Evolutionary conservation across 2,888 invertebrate species (phyloP).

Genomic region (Agonopterix heracliana): DNA sequence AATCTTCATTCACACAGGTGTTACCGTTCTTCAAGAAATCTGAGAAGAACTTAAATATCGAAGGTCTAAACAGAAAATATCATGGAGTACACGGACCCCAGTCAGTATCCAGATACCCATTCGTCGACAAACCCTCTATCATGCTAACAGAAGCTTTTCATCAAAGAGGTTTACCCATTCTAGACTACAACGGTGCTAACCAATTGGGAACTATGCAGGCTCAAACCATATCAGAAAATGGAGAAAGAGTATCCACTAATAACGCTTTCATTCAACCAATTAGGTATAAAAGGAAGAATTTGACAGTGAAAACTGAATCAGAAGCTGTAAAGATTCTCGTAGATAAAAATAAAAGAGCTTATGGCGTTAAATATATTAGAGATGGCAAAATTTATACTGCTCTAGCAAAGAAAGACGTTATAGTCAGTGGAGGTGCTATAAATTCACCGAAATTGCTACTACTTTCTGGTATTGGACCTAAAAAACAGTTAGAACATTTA

Average conservation of each 20-base stretch:
- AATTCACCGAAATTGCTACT: conserved; percentile 51
- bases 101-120: conserved; percentile 76
- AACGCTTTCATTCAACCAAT: conserved; percentile 80
- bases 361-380: conserved; percentile 38
- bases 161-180: conserved; percentile 72
- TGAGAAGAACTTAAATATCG: conserved; percentile 74
- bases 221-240: conserved; percentile 73
- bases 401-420: conserved; percentile 48
- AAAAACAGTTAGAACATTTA: conserved; percentile 33
- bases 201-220: conserved; percentile 76
- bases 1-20: conserved; percentile 50
- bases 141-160: conserved; percentile 73
- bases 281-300: conserved; percentile 66
- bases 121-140: conserved; percentile 73
- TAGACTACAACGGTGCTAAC: conserved; percentile 71
- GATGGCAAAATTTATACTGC: conserved; percentile 30
- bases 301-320: conserved; percentile 64
- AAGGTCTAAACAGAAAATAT: conserved; percentile 63
- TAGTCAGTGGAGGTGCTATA: conserved; percentile 45
- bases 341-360: conserved; percentile 49
- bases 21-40: conserved; percentile 82
- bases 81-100: conserved; percentile 78
- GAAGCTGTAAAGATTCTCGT: conserved; percentile 75
- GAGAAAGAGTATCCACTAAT: conserved; percentile 77
- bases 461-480: conserved; percentile 56